A percentile compares a stretch with the other conserved stretches of the same genome.
These are phyloP conservation scores for Dyspetes luteomarginatus DNA, from an alignment of 2,888 invertebrate genomes.

Conservation along the genomic window DNA sequence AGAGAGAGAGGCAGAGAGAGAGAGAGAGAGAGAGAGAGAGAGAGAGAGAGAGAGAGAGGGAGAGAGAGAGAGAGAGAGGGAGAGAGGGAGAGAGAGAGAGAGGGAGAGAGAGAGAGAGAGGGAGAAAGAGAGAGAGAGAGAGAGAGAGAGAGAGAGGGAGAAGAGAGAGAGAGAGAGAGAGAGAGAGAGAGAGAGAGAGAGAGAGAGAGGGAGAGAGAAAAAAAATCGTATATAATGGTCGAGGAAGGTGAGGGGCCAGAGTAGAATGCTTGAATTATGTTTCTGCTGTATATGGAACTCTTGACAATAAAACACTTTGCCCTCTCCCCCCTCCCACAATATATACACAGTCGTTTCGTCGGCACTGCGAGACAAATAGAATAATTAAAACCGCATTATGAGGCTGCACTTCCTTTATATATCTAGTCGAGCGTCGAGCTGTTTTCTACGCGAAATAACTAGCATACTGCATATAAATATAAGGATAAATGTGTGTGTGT, in stretches of 20 bases:
- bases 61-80: neutral
- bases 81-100: neutral
- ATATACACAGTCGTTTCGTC: constrained; percentile 37
- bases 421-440: constrained; percentile 48
- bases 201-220: neutral
- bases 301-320: constrained; percentile 50
- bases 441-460: constrained; percentile 28
- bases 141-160: neutral
- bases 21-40: neutral
- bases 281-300: constrained; percentile 33
- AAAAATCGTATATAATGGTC: neutral
- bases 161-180: neutral
- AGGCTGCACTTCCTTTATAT: constrained; percentile 62
- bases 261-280: constrained; percentile 10
- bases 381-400: constrained; percentile 81
- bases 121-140: neutral
- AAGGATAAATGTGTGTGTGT: too few relatives aligned
- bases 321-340: constrained; percentile 13
- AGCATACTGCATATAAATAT: neutral
- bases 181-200: neutral
- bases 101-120: neutral
- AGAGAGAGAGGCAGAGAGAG: neutral
- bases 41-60: neutral
- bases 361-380: constrained; percentile 75
- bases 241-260: constrained; percentile 34